Percentiles rank a stretch among this genome's conserved stretches.
These are phyloP conservation scores for Hylia prasina DNA, from an alignment of 2,113 vertebrate species.

Conservation along the genomic window DNA sequence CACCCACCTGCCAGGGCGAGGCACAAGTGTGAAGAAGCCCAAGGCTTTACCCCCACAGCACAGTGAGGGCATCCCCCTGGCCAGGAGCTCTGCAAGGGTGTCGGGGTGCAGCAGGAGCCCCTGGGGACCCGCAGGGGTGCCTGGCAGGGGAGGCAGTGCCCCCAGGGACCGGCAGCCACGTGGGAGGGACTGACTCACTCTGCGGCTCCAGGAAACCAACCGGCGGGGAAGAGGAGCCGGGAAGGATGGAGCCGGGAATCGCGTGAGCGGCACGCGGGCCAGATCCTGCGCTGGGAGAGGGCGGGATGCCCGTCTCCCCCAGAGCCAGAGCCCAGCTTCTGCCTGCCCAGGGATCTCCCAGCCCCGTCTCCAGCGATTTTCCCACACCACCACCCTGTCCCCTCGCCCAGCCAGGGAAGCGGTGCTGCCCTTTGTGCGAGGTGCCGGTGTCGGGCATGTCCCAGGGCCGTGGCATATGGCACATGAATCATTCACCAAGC, in stretches of 20 bases:
- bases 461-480: slow-evolving; percentile 75
- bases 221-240: fast-evolving
- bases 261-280: fast-evolving
- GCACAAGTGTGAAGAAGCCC: fast-evolving
- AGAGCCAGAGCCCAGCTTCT: not conserved
- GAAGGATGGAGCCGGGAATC: not conserved
- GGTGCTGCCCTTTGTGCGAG: not conserved
- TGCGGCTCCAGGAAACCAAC: not conserved
- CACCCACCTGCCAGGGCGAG: not conserved
- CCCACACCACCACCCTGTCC: too few relatives aligned
- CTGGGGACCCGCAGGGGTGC: fast-evolving
- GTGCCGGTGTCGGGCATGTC: not conserved
- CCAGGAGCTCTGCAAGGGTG: not conserved
- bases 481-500: slow-evolving; percentile 84
- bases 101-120: not conserved
- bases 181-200: not conserved
- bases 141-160: not conserved
- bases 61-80: fast-evolving
- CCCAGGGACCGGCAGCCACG: not conserved
- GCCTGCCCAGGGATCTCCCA: not conserved
- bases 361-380: not conserved
- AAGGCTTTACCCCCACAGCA: not conserved
- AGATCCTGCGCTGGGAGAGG: fast-evolving
- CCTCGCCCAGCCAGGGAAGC: not conserved
- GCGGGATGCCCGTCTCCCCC: not conserved